Conservation (phyloP, 2,113 vertebrate genomes). For the Clarias batrachus region DNA sequence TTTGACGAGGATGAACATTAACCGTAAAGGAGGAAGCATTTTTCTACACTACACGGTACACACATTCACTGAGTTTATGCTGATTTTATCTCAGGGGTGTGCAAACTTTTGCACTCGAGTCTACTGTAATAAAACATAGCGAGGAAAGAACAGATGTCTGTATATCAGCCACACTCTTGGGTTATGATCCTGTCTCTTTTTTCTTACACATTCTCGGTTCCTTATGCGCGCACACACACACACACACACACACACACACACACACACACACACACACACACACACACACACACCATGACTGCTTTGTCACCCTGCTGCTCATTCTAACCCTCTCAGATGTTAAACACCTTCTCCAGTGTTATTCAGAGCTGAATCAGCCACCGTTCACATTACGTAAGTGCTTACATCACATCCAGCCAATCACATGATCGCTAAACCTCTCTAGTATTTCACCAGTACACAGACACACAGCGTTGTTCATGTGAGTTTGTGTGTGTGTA, state of each 20-base stretch:
- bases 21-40: neutral
- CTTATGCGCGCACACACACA: neutral
- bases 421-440: constrained; percentile 55
- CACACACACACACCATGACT: neutral
- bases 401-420: constrained; percentile 63
- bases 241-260: neutral
- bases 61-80: neutral
- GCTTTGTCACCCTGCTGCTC: constrained; percentile 47
- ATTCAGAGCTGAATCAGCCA: constrained; percentile 54
- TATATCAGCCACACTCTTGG: neutral
- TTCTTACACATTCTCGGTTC: neutral
- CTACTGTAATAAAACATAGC: neutral
- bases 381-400: constrained; percentile 65
- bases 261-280: constrained; percentile 12
- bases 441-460: constrained; percentile 56
- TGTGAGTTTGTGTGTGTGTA: neutral
- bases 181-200: neutral
- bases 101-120: neutral
- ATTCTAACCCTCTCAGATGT: constrained; percentile 56
- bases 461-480: neutral
- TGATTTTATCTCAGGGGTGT: neutral
- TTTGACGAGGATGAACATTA: neutral
- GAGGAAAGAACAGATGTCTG: neutral
- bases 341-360: constrained; percentile 57
- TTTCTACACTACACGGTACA: neutral